These are phyloP conservation scores for Plodia interpunctella DNA, from an alignment of 1,140 invertebrate species.

Conservation along the genomic window DNA sequence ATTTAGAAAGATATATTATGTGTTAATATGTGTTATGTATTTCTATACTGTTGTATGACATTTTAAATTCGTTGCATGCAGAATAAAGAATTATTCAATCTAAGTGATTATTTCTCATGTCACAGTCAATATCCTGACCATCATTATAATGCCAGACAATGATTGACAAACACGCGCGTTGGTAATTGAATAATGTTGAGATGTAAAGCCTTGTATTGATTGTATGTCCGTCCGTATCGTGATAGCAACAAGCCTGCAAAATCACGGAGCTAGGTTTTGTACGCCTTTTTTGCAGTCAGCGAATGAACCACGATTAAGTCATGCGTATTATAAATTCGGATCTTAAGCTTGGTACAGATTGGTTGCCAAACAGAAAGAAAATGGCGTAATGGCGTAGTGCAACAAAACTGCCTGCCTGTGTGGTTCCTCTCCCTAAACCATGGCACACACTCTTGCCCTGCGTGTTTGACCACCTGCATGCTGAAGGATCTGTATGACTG, in stretches of 20 bases:
- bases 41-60: too few species aligned
- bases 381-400: too few species aligned
- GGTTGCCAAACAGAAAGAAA: not conserved
- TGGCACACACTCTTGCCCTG: too few species aligned
- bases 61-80: too few species aligned
- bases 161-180: not conserved
- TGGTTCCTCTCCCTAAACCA: too few species aligned
- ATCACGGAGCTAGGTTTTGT: slow-evolving; percentile 25
- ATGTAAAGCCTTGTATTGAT: slow-evolving; percentile 1
- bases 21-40: too few species aligned
- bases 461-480: too few species aligned
- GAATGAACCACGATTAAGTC: slow-evolving; percentile 24
- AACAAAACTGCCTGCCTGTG: too few species aligned
- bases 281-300: slow-evolving; percentile 22
- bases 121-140: not conserved
- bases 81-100: too few species aligned
- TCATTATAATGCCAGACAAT: not conserved
- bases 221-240: slow-evolving; percentile 1
- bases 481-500: too few species aligned
- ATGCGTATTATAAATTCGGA: slow-evolving; percentile 19
- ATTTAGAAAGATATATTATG: too few species aligned
- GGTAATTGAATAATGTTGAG: slow-evolving; percentile 5
- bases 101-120: too few species aligned
- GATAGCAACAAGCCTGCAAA: slow-evolving; percentile 18
- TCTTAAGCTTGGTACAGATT: slow-evolving; percentile 11